phyloP scores from a whole-genome alignment of 2,113 vertebrate species.

The Cephalopholis sonnerati region DNA sequence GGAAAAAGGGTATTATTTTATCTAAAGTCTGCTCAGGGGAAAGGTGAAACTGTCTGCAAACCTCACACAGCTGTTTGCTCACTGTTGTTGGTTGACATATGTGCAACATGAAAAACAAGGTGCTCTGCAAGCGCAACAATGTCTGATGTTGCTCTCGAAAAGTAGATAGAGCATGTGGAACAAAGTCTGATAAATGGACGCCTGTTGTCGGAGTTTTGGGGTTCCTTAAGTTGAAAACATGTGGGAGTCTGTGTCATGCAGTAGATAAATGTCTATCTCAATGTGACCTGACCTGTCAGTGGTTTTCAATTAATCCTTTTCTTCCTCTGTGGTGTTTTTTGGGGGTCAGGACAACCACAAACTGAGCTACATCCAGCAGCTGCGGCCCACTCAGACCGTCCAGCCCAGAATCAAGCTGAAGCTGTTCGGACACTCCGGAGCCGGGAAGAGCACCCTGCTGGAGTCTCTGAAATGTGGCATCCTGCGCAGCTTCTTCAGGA shows the following conservation, averaged over 20 bases:
- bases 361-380: slow-evolving; percentile 93
- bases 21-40: neutral
- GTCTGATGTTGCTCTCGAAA: neutral
- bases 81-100: neutral
- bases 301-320: slow-evolving; percentile 8
- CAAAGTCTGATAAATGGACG: neutral
- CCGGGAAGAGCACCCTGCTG: slow-evolving; percentile 94
- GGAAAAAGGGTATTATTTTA: too few relatives aligned
- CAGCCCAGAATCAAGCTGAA: slow-evolving; percentile 95
- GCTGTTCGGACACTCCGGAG: slow-evolving; percentile 91
- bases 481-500: slow-evolving; percentile 95
- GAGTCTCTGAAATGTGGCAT: slow-evolving; percentile 98
- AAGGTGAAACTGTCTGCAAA: neutral
- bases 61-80: too few relatives aligned
- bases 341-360: slow-evolving; percentile 90
- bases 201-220: neutral
- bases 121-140: neutral
- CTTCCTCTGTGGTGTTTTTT: neutral
- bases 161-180: neutral
- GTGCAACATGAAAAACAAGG: neutral
- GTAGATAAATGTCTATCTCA: neutral
- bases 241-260: neutral
- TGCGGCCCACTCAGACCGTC: slow-evolving; percentile 89
- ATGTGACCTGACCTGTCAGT: neutral
- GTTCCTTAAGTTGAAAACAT: neutral